Evolutionary conservation across 2,797 vertebrate genomes (phyloP), one percentile per base, ranked within the genome.

Genomic region (Ciconia nigra): DNA sequence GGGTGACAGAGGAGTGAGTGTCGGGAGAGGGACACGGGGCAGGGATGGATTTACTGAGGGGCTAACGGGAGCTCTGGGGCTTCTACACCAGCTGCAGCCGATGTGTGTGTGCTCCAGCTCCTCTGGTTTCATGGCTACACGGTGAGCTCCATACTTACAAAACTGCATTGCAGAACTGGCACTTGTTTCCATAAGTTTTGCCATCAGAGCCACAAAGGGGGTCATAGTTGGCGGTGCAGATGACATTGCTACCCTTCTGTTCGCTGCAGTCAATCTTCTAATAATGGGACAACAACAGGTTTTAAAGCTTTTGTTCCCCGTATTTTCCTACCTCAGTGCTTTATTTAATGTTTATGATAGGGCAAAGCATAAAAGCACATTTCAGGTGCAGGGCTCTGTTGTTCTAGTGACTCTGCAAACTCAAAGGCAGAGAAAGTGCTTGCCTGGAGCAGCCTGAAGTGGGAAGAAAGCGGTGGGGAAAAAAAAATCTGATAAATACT

Each of bases 161-260:
- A 10, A 89, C 10, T 2, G 93, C 92, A 0, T 5, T 76, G 92
- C 97, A 95, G 87, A 95, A 96, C 11, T 62, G 51, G 91, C 96
- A 96, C 41, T 61, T 51, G 87, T 96, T 98, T 21, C 18, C 12
- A 0, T 97, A 97, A 1, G 96, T 96, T 29, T 3, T 76, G 59
- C 96, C 92, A 3, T 97, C 78, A 1, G 95, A 96, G 47, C 86
- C 97, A 0, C 98, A 98, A 9, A 91, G 11, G 5, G 96, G 72
- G 7, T 9, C 2, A 11, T 87, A 93, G 0, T 61, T 20, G 2
- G 20, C 0, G 2, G 89, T 35, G 51, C 96, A 97, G 6, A 37
- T 0, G 2, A 7, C 2, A 3, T 2, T 4, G 37, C 2, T 1
- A 1, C 24, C 37, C 5, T 35, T 52, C 15, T 61, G 76, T 11